Conservation (phyloP, 2,113 vertebrate species). For the Lepisosteus oculatus region DNA sequence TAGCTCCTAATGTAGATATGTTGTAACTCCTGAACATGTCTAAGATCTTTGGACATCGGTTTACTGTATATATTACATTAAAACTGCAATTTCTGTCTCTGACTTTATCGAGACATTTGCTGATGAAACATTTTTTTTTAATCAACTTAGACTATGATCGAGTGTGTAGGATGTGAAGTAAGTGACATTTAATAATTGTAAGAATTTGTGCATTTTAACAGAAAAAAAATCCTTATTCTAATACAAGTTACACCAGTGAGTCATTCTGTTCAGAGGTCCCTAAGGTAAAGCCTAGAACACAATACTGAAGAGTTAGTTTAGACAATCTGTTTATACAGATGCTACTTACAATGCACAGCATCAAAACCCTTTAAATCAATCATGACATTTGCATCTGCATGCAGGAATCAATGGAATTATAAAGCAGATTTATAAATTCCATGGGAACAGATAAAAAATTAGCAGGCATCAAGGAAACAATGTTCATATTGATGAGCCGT, state of each 20-base stretch:
- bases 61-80: no score
- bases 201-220: not conserved
- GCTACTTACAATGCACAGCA: conserved; percentile 35
- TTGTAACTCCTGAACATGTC: no score
- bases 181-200: not conserved
- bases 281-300: not conserved
- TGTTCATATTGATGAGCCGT: conserved; percentile 29
- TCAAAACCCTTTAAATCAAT: conserved; percentile 45
- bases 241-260: conserved; percentile 3
- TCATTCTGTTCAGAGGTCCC: conserved; percentile 4
- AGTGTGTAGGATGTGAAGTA: conserved; percentile 18
- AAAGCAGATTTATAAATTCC: conserved; percentile 55
- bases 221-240: not conserved
- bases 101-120: no score
- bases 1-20: no score
- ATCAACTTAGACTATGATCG: no score
- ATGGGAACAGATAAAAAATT: conserved; percentile 52
- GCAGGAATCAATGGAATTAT: conserved; percentile 50
- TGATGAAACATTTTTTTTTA: no score
- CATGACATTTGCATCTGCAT: conserved; percentile 40
- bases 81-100: no score
- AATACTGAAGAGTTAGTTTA: not conserved
- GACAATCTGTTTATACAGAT: conserved; percentile 12
- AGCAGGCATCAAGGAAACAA: conserved; percentile 43
- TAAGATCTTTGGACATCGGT: no score